Evolutionary conservation across 2,888 invertebrate species (phyloP).

Genomic region (Spilosoma lubricipeda): DNA sequence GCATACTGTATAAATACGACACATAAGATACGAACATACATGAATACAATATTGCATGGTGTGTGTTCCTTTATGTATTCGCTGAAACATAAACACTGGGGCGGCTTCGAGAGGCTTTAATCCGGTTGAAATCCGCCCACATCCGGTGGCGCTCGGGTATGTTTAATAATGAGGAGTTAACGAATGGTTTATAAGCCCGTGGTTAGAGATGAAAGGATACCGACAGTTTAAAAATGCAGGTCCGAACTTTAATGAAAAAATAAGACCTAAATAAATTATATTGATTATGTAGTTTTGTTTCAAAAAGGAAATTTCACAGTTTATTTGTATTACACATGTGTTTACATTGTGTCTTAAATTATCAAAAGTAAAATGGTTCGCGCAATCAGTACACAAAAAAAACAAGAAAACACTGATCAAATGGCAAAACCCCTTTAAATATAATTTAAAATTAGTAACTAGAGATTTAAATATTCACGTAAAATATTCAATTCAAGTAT

Average conservation of each 20-base stretch:
- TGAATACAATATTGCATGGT: background rate
- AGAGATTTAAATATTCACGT: too few species aligned
- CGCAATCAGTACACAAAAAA: too few species aligned
- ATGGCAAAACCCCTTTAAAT: too few species aligned
- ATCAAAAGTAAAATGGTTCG: background rate
- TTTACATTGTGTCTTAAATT: background rate
- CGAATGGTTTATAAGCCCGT: constrained; percentile 68
- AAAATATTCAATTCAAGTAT: background rate
- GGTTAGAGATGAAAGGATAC: constrained; percentile 64
- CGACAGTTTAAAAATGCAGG: constrained; percentile 53
- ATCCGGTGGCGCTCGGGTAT: constrained; percentile 75
- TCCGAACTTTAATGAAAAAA: constrained; percentile 16
- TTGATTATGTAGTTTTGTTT: background rate
- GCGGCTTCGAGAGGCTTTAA: constrained; percentile 48
- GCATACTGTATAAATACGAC: background rate
- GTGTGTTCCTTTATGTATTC: constrained; percentile 13
- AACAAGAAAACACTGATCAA: too few species aligned
- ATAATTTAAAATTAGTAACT: too few species aligned
- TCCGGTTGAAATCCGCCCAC: constrained; percentile 62
- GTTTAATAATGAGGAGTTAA: constrained; percentile 57
- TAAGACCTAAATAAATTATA: background rate
- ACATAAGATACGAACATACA: background rate
- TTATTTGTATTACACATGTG: background rate
- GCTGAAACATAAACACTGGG: constrained; percentile 48
- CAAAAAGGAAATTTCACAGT: background rate